These are phyloP conservation scores for Andrena flavipes DNA, from an alignment of 2,888 invertebrate genomes.

Conservation along the genomic window DNA sequence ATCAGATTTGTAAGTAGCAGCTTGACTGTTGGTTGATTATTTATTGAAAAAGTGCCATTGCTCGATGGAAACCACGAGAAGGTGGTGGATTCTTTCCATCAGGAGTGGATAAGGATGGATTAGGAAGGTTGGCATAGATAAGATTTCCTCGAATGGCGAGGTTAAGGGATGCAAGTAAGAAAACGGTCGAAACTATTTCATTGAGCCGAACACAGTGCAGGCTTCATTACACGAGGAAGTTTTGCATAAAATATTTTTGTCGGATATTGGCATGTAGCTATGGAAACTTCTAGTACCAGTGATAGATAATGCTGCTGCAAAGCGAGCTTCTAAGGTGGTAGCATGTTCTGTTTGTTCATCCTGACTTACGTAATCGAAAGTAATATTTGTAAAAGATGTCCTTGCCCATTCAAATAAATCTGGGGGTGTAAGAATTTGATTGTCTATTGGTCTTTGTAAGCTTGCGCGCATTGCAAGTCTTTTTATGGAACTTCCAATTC, in stretches of 20 bases:
- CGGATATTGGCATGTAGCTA: neutral
- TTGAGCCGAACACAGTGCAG: neutral
- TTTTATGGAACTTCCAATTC: too few relatives aligned
- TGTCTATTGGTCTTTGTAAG: too few relatives aligned
- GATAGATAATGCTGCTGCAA: neutral
- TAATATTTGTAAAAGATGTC: neutral
- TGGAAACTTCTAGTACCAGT: neutral
- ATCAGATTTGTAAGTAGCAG: too few relatives aligned
- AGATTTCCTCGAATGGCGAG: neutral
- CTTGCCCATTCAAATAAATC: slow-evolving; percentile 2
- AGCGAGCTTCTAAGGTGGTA: neutral
- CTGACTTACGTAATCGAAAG: neutral
- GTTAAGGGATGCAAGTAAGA: slow-evolving; percentile 1
- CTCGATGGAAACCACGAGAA: too few relatives aligned
- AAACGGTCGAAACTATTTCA: neutral
- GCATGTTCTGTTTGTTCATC: neutral
- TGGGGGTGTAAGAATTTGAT: neutral
- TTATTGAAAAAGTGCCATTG: too few relatives aligned
- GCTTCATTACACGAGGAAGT: neutral
- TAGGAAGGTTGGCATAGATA: too few relatives aligned
- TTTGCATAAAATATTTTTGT: neutral
- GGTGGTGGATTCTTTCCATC: too few relatives aligned
- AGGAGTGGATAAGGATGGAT: too few relatives aligned
- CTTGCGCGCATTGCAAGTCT: too few relatives aligned
- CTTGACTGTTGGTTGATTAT: too few relatives aligned